A percentile compares a stretch with the other conserved stretches of the same genome.
phyloP scores from a whole-genome alignment of 1,140 invertebrate genomes.

The Bombus difficillimus region DNA sequence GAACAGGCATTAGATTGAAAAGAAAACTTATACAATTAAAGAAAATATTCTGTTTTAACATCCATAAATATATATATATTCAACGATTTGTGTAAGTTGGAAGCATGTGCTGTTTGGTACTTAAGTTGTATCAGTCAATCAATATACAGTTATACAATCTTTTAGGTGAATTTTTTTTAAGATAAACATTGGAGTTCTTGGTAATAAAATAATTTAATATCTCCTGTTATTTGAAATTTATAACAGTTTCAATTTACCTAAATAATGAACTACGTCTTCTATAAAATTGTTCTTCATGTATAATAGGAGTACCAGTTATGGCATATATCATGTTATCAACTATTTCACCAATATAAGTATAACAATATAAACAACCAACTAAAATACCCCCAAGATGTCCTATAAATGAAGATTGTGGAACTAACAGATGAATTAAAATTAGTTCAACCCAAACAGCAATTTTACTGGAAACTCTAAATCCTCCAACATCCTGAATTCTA shows the following conservation, averaged over 20 bases:
- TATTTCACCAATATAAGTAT: conserved; percentile 84
- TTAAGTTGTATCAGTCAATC: background rate
- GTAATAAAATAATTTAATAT: background rate
- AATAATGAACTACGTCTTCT: conserved; percentile 63
- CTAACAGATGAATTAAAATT: conserved; percentile 86
- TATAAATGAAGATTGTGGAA: conserved; percentile 85
- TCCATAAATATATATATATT: background rate
- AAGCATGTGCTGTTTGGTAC: background rate
- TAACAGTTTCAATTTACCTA: conserved; percentile 18
- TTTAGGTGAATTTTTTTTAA: background rate
- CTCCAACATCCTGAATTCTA: conserved; percentile 80
- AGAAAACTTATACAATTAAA: background rate
- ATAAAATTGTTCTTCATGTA: conserved; percentile 80
- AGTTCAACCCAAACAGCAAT: conserved; percentile 88
- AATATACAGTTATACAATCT: background rate
- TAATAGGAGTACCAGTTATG: conserved; percentile 78
- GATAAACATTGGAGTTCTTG: background rate
- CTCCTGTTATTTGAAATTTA: conserved; percentile 43
- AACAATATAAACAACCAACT: conserved; percentile 86
- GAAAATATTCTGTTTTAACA: conserved; percentile 24
- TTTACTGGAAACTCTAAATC: conserved; percentile 84
- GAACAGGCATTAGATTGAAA: background rate
- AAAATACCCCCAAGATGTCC: conserved; percentile 89
- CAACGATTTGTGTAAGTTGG: background rate
- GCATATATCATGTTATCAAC: conserved; percentile 80